Evolutionary conservation across 2,113 vertebrate genomes (phyloP).

Genomic region (Stictonetta naevosa): DNA sequence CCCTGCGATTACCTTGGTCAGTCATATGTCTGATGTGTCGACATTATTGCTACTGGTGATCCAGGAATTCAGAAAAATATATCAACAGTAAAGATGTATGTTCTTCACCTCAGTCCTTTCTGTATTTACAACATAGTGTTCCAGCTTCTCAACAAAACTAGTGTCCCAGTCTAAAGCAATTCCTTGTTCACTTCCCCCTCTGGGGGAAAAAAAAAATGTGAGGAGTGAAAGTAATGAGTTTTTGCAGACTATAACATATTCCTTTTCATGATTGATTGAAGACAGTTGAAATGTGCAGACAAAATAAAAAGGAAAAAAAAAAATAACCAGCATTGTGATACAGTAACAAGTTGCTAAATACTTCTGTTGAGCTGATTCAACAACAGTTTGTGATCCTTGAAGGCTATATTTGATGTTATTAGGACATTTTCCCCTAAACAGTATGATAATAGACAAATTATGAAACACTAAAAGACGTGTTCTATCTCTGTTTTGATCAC

Average conservation of each 20-base stretch:
- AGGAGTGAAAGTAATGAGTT: background rate
- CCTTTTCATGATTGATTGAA: background rate
- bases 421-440: background rate
- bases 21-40: background rate
- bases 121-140: background rate
- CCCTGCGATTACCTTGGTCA: background rate
- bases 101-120: background rate
- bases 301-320: background rate
- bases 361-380: background rate
- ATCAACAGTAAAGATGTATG: background rate
- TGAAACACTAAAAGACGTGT: background rate
- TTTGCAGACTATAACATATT: background rate
- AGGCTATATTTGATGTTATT: background rate
- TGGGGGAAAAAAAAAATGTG: background rate
- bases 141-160: background rate
- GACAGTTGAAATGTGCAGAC: background rate
- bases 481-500: background rate
- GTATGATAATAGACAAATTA: background rate
- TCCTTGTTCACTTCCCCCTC: background rate
- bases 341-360: background rate
- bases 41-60: background rate
- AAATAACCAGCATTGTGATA: background rate
- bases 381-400: background rate
- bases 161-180: background rate
- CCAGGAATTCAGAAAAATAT: background rate